Conservation (phyloP, 2,888 invertebrate species). For the Drosophila parthenogenetica region DNA sequence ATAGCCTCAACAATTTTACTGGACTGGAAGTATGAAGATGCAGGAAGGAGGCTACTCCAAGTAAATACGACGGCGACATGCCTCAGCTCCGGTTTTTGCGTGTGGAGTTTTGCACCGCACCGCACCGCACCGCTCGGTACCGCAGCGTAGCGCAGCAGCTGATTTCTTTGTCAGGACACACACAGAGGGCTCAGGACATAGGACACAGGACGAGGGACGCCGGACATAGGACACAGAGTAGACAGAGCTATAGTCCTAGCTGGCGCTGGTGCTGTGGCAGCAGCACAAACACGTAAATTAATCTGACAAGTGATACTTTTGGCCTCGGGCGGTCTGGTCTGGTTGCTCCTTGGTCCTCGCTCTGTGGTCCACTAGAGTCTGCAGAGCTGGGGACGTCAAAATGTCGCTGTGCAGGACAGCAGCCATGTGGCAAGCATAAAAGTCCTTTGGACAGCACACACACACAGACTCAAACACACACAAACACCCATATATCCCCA, state of each 20-base stretch:
- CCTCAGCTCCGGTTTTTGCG: conserved; percentile 64
- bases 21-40: not conserved
- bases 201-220: not conserved
- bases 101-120: conserved; percentile 65
- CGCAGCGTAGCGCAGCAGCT: conserved; percentile 69
- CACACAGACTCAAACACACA: conserved; percentile 26
- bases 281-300: conserved; percentile 84
- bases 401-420: conserved; percentile 75
- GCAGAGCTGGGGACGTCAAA: conserved; percentile 62
- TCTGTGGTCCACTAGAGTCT: conserved; percentile 42
- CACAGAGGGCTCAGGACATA: conserved; percentile 21
- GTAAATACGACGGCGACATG: conserved; percentile 73
- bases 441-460: conserved; percentile 69
- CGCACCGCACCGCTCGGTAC: conserved; percentile 64
- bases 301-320: conserved; percentile 85
- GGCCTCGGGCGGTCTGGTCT: conserved; percentile 71
- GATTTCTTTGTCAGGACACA: conserved; percentile 76
- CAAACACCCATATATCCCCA: not conserved
- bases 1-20: conserved; percentile 26
- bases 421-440: conserved; percentile 77
- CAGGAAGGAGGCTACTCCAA: conserved; percentile 47
- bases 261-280: conserved; percentile 67
- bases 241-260: conserved; percentile 39
- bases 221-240: conserved; percentile 5
- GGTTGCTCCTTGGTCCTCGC: conserved; percentile 19